A percentile compares a stretch with the other conserved stretches of the same genome.
Evolutionary conservation across 2,113 vertebrate species (phyloP).

Genomic region (Amia ocellicauda): DNA sequence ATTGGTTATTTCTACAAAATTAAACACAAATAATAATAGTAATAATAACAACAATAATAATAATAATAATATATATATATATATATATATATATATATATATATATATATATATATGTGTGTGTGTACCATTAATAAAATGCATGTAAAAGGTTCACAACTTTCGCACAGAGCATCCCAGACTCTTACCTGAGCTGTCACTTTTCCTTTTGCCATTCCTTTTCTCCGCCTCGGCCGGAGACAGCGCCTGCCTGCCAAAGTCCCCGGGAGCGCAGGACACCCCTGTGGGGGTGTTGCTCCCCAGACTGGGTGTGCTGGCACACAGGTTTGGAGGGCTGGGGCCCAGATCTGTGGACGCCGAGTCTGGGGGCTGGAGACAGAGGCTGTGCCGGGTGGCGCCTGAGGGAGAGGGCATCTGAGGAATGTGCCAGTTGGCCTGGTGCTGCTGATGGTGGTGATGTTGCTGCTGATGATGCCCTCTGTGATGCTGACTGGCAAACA

Average conservation of each 20-base stretch:
- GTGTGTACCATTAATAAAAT: background rate
- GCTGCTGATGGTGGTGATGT: constrained; percentile 65
- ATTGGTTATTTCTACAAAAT: too few relatives aligned
- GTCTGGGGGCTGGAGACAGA: constrained; percentile 82
- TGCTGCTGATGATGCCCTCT: constrained; percentile 79
- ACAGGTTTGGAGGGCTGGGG: constrained; percentile 80
- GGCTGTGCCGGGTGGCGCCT: constrained; percentile 70
- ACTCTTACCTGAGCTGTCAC: constrained; percentile 92
- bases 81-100: background rate
- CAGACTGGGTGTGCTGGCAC: constrained; percentile 82
- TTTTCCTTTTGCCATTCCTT: constrained; percentile 86
- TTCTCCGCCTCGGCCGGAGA: constrained; percentile 92
- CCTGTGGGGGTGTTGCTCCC: constrained; percentile 79
- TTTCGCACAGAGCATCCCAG: background rate
- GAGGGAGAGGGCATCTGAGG: constrained; percentile 77
- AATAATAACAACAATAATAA: too few relatives aligned
- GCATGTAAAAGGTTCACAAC: background rate
- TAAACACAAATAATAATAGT: too few relatives aligned
- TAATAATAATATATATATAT: background rate
- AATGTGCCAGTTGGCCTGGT: constrained; percentile 88
- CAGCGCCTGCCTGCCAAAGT: constrained; percentile 89
- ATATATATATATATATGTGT: background rate
- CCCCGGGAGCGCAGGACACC: constrained; percentile 81
- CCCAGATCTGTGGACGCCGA: constrained; percentile 79
- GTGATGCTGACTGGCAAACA: constrained; percentile 85